A percentile compares a stretch with the other conserved stretches of the same genome.
These are phyloP conservation scores for Gorsachius goisagi DNA, from an alignment of 2,113 vertebrate species.

Conservation along the genomic window DNA sequence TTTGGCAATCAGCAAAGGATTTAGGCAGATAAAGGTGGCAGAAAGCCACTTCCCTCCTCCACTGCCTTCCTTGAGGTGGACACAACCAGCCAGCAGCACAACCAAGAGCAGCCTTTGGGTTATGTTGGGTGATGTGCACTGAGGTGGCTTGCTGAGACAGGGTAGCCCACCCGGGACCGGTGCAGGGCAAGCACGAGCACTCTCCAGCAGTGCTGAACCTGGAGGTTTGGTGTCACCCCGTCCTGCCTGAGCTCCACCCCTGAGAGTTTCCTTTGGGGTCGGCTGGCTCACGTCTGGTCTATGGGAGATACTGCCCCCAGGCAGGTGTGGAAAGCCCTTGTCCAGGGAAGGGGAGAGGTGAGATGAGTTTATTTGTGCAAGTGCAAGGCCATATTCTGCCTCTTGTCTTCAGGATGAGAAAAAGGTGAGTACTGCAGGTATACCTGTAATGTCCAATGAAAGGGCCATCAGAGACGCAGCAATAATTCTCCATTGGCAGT, in stretches of 20 bases:
- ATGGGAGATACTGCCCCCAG: background rate
- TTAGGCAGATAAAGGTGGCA: background rate
- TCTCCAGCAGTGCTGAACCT: background rate
- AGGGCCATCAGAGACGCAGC: background rate
- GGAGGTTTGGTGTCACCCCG: background rate
- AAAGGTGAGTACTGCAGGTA: background rate
- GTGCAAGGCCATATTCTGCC: background rate
- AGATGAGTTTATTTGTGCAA: background rate
- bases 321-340: background rate
- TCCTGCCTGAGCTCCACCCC: background rate
- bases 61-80: background rate
- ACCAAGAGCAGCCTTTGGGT: background rate
- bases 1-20: background rate
- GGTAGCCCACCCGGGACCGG: background rate
- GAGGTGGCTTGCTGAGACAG: background rate
- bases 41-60: background rate
- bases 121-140: background rate
- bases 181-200: background rate
- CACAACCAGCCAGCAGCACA: background rate
- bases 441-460: background rate
- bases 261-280: background rate
- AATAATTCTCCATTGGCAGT: background rate
- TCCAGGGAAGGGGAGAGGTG: background rate
- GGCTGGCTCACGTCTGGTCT: too few species aligned
- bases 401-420: background rate